Conservation (phyloP, 2,888 invertebrate genomes). For the Glaucopsyche alexis region DNA sequence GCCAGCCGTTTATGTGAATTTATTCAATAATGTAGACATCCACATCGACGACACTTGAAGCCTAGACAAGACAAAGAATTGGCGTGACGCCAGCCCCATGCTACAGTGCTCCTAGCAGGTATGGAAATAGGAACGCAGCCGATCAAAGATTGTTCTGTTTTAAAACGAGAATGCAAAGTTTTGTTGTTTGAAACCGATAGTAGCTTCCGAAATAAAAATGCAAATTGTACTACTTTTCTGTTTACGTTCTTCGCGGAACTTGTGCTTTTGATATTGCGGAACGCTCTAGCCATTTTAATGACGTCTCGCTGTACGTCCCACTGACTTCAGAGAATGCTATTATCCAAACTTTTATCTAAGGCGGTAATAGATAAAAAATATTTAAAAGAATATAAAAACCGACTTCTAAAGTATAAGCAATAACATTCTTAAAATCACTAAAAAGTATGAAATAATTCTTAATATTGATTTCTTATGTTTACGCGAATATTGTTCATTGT, state of each 20-base stretch:
- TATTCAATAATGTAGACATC: constrained; percentile 60
- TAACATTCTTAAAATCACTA: too few species aligned
- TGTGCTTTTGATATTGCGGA: constrained; percentile 54
- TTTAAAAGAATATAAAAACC: too few species aligned
- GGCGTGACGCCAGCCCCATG: constrained; percentile 55
- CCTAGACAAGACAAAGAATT: constrained; percentile 70
- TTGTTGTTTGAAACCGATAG: constrained; percentile 59
- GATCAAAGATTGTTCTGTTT: constrained; percentile 71
- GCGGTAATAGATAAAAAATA: constrained; percentile 3
- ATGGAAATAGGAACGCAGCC: constrained; percentile 54
- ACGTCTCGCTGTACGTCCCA: constrained; percentile 38
- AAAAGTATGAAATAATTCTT: too few species aligned
- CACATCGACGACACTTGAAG: constrained; percentile 62
- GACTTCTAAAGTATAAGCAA: too few species aligned
- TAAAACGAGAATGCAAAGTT: constrained; percentile 63
- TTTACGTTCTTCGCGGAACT: constrained; percentile 48
- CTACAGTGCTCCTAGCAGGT: constrained; percentile 47
- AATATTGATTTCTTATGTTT: too few species aligned
- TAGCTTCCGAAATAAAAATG: constrained; percentile 66
- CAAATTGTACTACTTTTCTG: constrained; percentile 62
- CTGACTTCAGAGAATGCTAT: constrained; percentile 30
- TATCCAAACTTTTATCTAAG: constrained; percentile 6
- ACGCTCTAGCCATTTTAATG: constrained; percentile 41
- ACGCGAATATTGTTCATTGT: too few species aligned
- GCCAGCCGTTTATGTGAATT: constrained; percentile 33